Conservation (phyloP, 2,797 vertebrate species). For the Pseudotriccus pelzelni region DNA sequence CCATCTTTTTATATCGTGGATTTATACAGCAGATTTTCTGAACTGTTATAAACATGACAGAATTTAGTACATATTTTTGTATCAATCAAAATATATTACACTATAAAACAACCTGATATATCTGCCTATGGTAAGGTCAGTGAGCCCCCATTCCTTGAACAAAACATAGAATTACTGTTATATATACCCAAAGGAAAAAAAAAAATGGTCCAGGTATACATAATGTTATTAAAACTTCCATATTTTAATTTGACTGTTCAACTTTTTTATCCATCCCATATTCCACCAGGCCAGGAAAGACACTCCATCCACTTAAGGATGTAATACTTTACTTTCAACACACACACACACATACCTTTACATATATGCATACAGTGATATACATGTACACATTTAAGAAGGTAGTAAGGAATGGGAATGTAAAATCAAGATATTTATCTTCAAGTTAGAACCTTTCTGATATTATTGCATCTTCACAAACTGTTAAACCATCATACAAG, state of each 20-base stretch:
- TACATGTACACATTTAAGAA: neutral
- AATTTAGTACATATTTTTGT: neutral
- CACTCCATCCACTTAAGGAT: neutral
- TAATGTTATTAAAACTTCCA: neutral
- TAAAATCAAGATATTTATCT: neutral
- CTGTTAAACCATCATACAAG: neutral
- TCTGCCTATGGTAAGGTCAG: neutral
- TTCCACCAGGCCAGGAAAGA: neutral
- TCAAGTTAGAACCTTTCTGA: neutral
- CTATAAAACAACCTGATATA: neutral
- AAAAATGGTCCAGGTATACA: neutral
- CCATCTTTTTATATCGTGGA: neutral
- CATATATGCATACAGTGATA: neutral
- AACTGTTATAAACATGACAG: neutral
- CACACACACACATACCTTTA: rapidly evolving
- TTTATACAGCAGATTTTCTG: neutral
- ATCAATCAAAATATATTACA: neutral
- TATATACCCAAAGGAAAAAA: neutral
- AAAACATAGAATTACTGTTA: neutral
- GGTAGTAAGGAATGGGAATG: neutral
- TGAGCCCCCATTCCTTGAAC: neutral
- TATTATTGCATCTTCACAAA: neutral
- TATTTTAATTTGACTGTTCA: rapidly evolving
- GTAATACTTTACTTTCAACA: neutral
- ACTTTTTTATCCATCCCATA: neutral